Evolutionary conservation across 2,797 vertebrate genomes (phyloP), one percentile per base, ranked within the genome.

Genomic region (Enteromius paludinosus): DNA sequence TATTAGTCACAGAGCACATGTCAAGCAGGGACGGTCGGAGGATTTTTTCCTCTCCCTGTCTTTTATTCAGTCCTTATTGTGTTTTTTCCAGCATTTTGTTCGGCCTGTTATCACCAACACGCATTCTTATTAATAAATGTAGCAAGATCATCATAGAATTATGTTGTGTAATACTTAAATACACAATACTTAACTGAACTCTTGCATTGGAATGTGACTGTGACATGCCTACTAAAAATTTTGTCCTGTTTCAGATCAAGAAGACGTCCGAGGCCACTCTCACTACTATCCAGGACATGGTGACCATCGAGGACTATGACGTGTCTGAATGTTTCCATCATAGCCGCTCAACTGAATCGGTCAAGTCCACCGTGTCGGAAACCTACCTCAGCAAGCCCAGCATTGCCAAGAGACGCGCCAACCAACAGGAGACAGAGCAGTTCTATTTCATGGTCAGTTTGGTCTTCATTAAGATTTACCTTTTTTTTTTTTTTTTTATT

Each of bases 251-350:
- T 5, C 88, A 99, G 98, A 95, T 99, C 72, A 99, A 99, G 91
- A 99, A 99, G 91, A 99, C 98, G 0, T 97, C 97, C 0, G 98
- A 99, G 92, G 98, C 98, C 83, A 99, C 98, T 43, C 92, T 98
- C 82, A 98, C 98, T 90, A 99, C 98, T 2, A 96, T 99, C 91
- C 98, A 99, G 90, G 98, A 99, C 84, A 99, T 99, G 96, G 97
- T 99, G 86, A 99, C 98, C 80, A 97, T 99, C 0, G 98, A 99
- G 89, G 98, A 99, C 91, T 99, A 98, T 0, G 98, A 99, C 25
- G 98, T 99, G 79, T 99, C 98, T 0, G 98, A 99, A 90, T 97
- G 97, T 88, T 99, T 99, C 94, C 97, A 99, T 89, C 98, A 99
- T 87, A 99, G 98, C 87, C 96, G 97, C 11, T 99, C 98, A 72